Conservation (phyloP, 1,140 invertebrate genomes). For the Drosophila kepulauana region DNA sequence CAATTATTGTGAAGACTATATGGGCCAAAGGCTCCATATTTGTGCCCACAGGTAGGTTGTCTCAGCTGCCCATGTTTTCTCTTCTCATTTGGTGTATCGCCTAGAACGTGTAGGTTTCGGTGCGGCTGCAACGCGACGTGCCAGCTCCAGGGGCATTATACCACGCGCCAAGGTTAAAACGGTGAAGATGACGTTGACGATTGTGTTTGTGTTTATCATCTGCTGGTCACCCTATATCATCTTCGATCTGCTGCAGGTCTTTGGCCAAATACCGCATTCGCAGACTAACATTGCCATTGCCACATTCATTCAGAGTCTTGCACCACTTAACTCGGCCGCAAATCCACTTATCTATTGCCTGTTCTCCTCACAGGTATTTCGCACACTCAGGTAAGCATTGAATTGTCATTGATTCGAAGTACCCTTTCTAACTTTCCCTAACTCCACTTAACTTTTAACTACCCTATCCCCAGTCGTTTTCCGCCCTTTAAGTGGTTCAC, state of each 20-base stretch:
- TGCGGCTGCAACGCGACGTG: constrained; percentile 87
- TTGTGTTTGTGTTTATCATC: constrained; percentile 97
- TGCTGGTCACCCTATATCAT: constrained; percentile 98
- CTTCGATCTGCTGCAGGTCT: constrained; percentile 96
- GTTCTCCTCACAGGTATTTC: constrained; percentile 95
- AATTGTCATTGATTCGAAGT: constrained; percentile 27
- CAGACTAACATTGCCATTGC: constrained; percentile 93
- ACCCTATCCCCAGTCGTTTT: constrained; percentile 71
- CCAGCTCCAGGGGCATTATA: constrained; percentile 94
- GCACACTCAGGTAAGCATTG: constrained; percentile 91
- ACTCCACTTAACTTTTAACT: not conserved
- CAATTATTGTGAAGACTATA: constrained; percentile 96
- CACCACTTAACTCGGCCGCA: constrained; percentile 96
- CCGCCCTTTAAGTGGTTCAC: constrained; percentile 85
- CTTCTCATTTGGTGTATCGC: constrained; percentile 18
- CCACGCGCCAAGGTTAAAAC: constrained; percentile 98
- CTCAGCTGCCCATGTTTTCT: not conserved
- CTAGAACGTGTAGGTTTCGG: constrained; percentile 85
- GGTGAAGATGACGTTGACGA: constrained; percentile 98
- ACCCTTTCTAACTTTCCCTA: not conserved
- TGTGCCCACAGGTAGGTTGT: constrained; percentile 84
- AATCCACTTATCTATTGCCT: constrained; percentile 98
- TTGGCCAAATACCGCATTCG: constrained; percentile 92
- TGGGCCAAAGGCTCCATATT: constrained; percentile 90
- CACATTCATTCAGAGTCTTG: constrained; percentile 96